These are phyloP conservation scores for Lepisosteus osseus DNA, from an alignment of 2,113 vertebrate genomes.

Conservation along the genomic window DNA sequence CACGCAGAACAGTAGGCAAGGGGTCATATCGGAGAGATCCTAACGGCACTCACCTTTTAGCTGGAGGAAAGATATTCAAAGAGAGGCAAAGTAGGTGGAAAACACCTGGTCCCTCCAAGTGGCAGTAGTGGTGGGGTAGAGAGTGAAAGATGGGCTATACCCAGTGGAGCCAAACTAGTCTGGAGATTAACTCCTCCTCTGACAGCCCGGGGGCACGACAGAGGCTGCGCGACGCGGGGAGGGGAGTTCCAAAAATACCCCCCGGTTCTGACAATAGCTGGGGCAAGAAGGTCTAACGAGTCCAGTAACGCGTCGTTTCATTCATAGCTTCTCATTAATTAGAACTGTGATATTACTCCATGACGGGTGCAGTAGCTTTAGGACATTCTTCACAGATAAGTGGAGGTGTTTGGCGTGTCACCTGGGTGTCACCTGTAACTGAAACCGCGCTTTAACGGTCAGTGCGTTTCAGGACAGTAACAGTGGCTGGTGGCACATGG, in stretches of 20 bases:
- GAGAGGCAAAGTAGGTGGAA: constrained; percentile 53
- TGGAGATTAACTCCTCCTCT: constrained; percentile 65
- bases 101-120: constrained; percentile 57
- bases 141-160: constrained; percentile 53
- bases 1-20: no score
- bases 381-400: no score
- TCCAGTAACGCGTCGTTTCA: no score
- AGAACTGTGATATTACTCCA: no score
- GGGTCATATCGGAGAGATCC: no score
- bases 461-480: no score
- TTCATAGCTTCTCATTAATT: no score
- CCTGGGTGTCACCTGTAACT: no score
- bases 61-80: neutral
- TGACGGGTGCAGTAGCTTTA: no score
- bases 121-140: constrained; percentile 45
- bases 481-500: no score
- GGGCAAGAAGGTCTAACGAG: neutral
- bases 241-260: constrained; percentile 6
- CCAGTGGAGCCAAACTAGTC: constrained; percentile 42
- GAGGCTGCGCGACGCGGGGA: constrained; percentile 42
- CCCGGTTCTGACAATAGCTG: constrained; percentile 27
- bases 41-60: neutral
- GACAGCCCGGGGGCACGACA: constrained; percentile 23
- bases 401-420: no score
- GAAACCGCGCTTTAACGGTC: no score